These are phyloP conservation scores for Hypsibius dujardini DNA, from an alignment of 1,140 invertebrate species.

Conservation along the genomic window DNA sequence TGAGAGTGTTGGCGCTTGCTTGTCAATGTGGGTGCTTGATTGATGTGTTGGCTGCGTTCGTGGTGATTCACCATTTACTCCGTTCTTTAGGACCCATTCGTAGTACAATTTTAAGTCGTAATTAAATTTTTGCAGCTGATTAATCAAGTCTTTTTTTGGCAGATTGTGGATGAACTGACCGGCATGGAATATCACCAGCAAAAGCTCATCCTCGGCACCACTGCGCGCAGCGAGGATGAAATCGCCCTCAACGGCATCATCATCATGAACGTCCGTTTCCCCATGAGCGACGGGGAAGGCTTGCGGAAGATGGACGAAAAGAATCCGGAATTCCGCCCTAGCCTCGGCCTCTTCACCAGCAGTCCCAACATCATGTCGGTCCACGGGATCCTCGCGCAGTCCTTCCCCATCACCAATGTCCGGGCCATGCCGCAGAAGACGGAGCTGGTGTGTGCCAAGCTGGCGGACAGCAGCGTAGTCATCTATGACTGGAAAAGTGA, in stretches of 20 bases:
- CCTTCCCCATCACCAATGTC: neutral
- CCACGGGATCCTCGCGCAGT: neutral
- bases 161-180: neutral
- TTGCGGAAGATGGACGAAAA: neutral
- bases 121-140: no score
- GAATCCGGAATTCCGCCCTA: neutral
- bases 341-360: neutral
- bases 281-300: neutral
- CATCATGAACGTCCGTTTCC: neutral
- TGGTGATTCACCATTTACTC: no score
- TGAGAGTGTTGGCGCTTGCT: no score
- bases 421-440: neutral
- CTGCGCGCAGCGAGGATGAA: neutral
- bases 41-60: no score
- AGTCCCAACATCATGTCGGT: neutral
- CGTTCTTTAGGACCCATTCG: no score
- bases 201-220: neutral
- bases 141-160: neutral
- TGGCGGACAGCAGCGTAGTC: slow-evolving; percentile 5
- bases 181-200: neutral
- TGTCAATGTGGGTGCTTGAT: no score
- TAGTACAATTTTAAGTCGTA: no score
- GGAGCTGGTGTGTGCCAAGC: slow-evolving; percentile 1
- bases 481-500: slow-evolving; percentile 12
- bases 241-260: slow-evolving; percentile 1